Conservation (phyloP, 2,113 vertebrate genomes). For the Osmerus eperlanus region DNA sequence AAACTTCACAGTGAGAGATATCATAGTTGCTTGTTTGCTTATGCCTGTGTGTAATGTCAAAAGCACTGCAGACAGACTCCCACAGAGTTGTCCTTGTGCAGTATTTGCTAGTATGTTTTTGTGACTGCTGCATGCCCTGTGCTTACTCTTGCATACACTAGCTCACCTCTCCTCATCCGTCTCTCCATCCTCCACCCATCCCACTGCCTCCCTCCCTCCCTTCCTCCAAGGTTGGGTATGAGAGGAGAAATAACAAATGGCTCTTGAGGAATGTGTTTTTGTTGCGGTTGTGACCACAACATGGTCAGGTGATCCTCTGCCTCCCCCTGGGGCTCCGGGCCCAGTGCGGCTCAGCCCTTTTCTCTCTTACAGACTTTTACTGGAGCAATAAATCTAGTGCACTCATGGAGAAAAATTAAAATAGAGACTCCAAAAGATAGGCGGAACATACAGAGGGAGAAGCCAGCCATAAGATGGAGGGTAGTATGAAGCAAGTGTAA, state of each 20-base stretch:
- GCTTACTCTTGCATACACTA: too few species aligned
- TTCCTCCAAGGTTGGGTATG: slow-evolving; percentile 42
- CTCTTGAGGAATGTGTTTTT: slow-evolving; percentile 56
- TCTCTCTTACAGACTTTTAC: slow-evolving; percentile 59
- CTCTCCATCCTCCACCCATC: slow-evolving; percentile 1
- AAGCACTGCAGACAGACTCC: too few species aligned
- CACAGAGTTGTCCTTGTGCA: too few species aligned
- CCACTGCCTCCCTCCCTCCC: slow-evolving; percentile 31
- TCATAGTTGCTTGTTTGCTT: too few species aligned
- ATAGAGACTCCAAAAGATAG: slow-evolving; percentile 55
- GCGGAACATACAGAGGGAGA: slow-evolving; percentile 16
- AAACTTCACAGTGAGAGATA: too few species aligned
- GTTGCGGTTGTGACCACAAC: slow-evolving; percentile 46
- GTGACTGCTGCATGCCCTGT: too few species aligned
- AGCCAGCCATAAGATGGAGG: slow-evolving; percentile 14
- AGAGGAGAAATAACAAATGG: slow-evolving; percentile 47
- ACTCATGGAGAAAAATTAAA: slow-evolving; percentile 67
- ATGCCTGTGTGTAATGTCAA: too few species aligned
- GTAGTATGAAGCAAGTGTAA: background rate
- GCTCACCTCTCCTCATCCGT: too few species aligned
- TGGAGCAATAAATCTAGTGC: slow-evolving; percentile 67
- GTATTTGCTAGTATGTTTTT: too few species aligned
- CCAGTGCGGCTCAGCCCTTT: slow-evolving; percentile 13
- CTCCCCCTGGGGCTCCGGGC: slow-evolving; percentile 33
- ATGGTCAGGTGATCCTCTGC: slow-evolving; percentile 49